A percentile compares a stretch with the other conserved stretches of the same genome.
phyloP scores from a whole-genome alignment of 2,888 invertebrate genomes.

The Dynastes maya region DNA sequence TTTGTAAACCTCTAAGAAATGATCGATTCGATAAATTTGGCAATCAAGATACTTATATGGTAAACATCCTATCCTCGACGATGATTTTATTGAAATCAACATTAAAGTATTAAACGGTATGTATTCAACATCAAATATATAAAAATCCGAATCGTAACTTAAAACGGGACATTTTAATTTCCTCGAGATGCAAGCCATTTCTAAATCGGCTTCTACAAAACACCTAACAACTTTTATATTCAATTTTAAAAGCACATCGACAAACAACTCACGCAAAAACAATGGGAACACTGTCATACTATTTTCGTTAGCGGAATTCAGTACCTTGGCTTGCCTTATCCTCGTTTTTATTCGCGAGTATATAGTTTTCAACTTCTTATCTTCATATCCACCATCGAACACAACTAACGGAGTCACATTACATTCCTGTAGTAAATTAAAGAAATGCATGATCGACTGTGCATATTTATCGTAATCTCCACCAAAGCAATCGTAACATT shows the following conservation, averaged over 20 bases:
- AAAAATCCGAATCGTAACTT: conserved; percentile 96
- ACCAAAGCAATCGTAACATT: conserved; percentile 82
- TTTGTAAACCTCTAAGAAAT: conserved; percentile 78
- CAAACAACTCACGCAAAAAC: conserved; percentile 82
- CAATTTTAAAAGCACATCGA: conserved; percentile 78
- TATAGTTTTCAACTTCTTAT: conserved; percentile 80
- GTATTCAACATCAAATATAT: conserved; percentile 87
- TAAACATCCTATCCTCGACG: conserved; percentile 31
- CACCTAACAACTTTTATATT: conserved; percentile 81
- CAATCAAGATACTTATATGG: conserved; percentile 74
- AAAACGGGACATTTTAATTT: conserved; percentile 88
- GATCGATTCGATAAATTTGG: conserved; percentile 81
- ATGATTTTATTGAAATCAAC: conserved; percentile 64
- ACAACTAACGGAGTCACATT: conserved; percentile 82
- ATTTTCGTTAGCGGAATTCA: conserved; percentile 74
- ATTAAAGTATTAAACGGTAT: conserved; percentile 84
- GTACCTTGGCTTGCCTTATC: conserved; percentile 74
- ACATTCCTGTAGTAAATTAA: conserved; percentile 80
- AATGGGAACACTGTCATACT: conserved; percentile 81
- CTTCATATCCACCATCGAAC: conserved; percentile 86
- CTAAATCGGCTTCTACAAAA: conserved; percentile 92
- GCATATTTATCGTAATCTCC: conserved; percentile 89
- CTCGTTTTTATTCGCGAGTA: conserved; percentile 75
- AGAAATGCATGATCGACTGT: conserved; percentile 78
- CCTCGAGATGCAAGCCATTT: conserved; percentile 87